phyloP scores from a whole-genome alignment of 2,797 vertebrate genomes.

The Peromyscus eremicus region DNA sequence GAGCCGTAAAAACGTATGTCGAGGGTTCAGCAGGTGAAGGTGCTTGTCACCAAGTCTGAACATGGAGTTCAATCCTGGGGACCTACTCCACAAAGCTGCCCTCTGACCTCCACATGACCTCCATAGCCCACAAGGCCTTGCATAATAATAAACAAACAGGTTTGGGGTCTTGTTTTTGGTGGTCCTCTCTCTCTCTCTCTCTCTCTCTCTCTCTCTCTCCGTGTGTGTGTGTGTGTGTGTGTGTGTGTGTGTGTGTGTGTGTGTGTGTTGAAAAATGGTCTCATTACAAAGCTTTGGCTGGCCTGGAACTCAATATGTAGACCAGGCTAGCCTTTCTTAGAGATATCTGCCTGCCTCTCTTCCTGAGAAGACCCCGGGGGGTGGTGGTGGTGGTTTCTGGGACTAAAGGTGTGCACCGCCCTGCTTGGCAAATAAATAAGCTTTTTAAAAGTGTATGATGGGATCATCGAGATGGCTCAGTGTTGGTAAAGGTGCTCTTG shows the following conservation, averaged over 20 bases:
- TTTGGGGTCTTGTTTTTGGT: neutral
- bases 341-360: neutral
- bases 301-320: neutral
- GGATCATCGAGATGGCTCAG: neutral
- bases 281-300: neutral
- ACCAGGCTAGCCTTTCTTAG: neutral
- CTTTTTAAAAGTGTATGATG: neutral
- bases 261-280: neutral
- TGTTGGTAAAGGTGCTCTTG: neutral
- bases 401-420: neutral
- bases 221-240: neutral
- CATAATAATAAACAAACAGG: neutral
- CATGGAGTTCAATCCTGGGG: neutral
- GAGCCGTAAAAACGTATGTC: neutral
- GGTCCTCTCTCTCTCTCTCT: neutral
- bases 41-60: neutral
- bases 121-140: neutral
- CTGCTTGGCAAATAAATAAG: neutral
- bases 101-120: neutral
- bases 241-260: neutral
- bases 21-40: neutral
- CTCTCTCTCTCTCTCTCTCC: neutral
- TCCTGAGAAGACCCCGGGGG: neutral
- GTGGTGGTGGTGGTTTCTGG: neutral
- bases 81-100: neutral